A percentile compares a stretch with the other conserved stretches of the same genome.
Conservation (phyloP, 2,888 invertebrate species). For the Eurois occulta region DNA sequence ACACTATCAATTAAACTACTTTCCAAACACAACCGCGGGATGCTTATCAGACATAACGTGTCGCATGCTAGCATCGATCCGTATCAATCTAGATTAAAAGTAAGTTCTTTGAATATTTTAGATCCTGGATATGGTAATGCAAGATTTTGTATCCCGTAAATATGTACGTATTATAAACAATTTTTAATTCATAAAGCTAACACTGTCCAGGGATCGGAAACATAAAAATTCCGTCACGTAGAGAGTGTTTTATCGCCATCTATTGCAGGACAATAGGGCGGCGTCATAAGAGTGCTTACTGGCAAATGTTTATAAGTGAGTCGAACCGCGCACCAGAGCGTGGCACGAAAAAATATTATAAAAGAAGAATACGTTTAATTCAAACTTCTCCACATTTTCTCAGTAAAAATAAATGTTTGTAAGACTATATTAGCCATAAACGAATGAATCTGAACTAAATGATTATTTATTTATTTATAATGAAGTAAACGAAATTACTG, state of each 20-base stretch:
- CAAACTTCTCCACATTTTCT: neutral
- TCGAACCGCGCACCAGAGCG: conserved; percentile 64
- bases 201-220: conserved; percentile 85
- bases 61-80: conserved; percentile 45
- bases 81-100: conserved; percentile 39
- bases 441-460: too few relatives aligned
- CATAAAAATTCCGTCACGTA: conserved; percentile 89
- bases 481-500: neutral
- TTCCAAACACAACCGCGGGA: conserved; percentile 47
- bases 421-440: neutral
- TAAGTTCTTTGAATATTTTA: conserved; percentile 41
- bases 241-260: conserved; percentile 84
- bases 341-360: conserved; percentile 68
- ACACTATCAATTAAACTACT: conserved; percentile 56
- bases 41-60: conserved; percentile 44
- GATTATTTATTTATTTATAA: too few relatives aligned
- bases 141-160: conserved; percentile 60
- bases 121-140: conserved; percentile 55
- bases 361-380: neutral
- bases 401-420: neutral
- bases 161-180: conserved; percentile 37
- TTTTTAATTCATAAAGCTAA: conserved; percentile 76
- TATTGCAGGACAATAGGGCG: conserved; percentile 87
- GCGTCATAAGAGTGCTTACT: conserved; percentile 80
- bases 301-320: conserved; percentile 67